Evolutionary conservation across 2,113 vertebrate species (phyloP).

Genomic region (Perca fluviatilis): DNA sequence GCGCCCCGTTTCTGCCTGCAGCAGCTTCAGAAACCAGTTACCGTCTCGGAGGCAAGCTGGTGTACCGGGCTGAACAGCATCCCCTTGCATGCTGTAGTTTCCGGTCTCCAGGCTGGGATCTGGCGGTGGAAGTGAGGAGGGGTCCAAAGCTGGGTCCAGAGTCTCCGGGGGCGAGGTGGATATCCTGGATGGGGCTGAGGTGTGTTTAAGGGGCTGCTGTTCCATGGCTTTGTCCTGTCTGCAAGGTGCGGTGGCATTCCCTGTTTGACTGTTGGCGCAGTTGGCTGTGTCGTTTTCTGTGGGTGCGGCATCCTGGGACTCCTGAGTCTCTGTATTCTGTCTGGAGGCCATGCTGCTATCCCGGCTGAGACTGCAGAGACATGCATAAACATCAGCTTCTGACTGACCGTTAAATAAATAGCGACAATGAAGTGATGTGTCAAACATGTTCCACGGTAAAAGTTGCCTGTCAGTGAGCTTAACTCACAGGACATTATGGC

Average conservation of each 20-base stretch:
- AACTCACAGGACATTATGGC: constrained; percentile 2
- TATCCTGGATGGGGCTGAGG: constrained; percentile 87
- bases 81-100: constrained; percentile 85
- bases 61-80: constrained; percentile 59
- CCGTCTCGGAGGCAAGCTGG: constrained; percentile 93
- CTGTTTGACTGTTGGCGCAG: constrained; percentile 86
- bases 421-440: constrained; percentile 9
- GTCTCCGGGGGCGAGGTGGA: constrained; percentile 92
- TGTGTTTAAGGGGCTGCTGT: constrained; percentile 87
- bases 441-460: constrained; percentile 13
- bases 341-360: constrained; percentile 98
- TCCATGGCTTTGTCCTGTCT: constrained; percentile 85
- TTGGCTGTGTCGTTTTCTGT: constrained; percentile 88
- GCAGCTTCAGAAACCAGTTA: constrained; percentile 98
- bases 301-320: constrained; percentile 84
- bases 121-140: constrained; percentile 95
- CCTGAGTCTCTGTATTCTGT: constrained; percentile 95
- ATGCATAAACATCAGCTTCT: constrained; percentile 51
- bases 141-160: constrained; percentile 94
- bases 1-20: constrained; percentile 95
- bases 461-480: constrained; percentile 27
- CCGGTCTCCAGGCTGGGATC: constrained; percentile 95
- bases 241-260: constrained; percentile 85
- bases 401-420: constrained; percentile 39
- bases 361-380: constrained; percentile 90